Percentiles rank a stretch among this genome's conserved stretches.
phyloP scores from a whole-genome alignment of 2,888 invertebrate species.

The Archips crataeganus region DNA sequence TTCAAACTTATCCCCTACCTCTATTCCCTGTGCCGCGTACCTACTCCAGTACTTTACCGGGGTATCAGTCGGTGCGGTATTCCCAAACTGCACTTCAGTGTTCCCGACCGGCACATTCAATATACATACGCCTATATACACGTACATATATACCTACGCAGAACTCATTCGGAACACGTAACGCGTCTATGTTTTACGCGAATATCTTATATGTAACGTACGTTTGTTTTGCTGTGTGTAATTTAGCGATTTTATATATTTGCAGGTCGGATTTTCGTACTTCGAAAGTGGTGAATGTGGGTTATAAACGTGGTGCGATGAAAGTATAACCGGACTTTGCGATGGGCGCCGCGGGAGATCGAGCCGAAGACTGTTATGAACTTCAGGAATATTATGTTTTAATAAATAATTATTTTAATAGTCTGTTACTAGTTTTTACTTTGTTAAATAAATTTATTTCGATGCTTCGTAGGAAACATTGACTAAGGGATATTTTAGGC shows the following conservation, averaged over 20 bases:
- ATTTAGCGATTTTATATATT: constrained; percentile 39
- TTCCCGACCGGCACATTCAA: constrained; percentile 67
- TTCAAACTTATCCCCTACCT: constrained; percentile 48
- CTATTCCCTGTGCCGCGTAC: constrained; percentile 52
- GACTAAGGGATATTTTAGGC: too few relatives aligned
- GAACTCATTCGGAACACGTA: constrained; percentile 67
- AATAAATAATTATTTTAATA: neutral
- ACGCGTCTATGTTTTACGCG: constrained; percentile 66
- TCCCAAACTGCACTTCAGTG: constrained; percentile 85
- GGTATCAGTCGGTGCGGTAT: constrained; percentile 84
- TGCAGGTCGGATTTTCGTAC: constrained; percentile 31
- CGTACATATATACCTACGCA: constrained; percentile 40
- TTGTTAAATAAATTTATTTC: too few relatives aligned
- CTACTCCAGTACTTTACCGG: constrained; percentile 71
- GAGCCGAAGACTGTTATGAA: neutral
- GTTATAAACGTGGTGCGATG: constrained; percentile 1
- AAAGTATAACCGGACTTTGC: neutral
- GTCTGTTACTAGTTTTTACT: too few relatives aligned
- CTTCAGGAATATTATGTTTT: neutral
- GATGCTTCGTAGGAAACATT: too few relatives aligned
- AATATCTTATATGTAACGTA: constrained; percentile 59
- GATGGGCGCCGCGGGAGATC: neutral
- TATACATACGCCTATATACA: constrained; percentile 50
- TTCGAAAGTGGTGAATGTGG: constrained; percentile 14
- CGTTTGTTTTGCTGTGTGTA: constrained; percentile 41